Evolutionary conservation across 64 coral and sea anemone genomes (phyloP).

Genomic region (Stylophora pistillata): DNA sequence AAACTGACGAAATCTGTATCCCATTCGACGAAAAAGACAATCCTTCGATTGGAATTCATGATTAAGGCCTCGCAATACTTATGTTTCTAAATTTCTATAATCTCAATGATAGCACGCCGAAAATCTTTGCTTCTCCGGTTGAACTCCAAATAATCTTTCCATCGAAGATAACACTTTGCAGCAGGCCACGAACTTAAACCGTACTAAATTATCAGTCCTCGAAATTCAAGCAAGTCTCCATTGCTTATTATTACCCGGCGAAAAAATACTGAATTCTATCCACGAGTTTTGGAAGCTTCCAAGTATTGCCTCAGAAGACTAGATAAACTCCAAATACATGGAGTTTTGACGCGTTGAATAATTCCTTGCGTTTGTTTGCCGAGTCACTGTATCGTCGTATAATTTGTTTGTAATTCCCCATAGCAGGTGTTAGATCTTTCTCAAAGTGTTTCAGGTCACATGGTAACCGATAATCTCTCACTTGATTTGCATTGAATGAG

Average conservation of each 20-base stretch:
- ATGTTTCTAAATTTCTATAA: neutral
- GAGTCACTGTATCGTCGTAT: neutral
- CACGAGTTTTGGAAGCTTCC: neutral
- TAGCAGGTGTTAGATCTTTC: constrained; percentile 14
- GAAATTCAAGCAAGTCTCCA: neutral
- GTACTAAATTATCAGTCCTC: too few relatives aligned
- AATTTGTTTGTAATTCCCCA: neutral
- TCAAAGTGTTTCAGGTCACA: neutral
- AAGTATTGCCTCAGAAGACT: neutral
- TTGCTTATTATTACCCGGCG: neutral
- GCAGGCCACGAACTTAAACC: too few relatives aligned
- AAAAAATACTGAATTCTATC: neutral
- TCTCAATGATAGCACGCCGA: neutral
- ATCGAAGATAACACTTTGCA: too few relatives aligned
- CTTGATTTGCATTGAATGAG: neutral
- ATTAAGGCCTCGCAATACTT: too few relatives aligned
- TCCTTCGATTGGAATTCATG: constrained; percentile 27
- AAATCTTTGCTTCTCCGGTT: neutral
- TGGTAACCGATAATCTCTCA: neutral
- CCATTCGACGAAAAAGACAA: constrained; percentile 79
- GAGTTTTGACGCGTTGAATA: neutral
- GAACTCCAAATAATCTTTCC: too few relatives aligned
- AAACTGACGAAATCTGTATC: constrained; percentile 34
- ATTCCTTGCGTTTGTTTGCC: neutral
- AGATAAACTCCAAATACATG: neutral